Evolutionary conservation across 2,113 vertebrate genomes (phyloP).

Genomic region (Gila orcuttii): DNA sequence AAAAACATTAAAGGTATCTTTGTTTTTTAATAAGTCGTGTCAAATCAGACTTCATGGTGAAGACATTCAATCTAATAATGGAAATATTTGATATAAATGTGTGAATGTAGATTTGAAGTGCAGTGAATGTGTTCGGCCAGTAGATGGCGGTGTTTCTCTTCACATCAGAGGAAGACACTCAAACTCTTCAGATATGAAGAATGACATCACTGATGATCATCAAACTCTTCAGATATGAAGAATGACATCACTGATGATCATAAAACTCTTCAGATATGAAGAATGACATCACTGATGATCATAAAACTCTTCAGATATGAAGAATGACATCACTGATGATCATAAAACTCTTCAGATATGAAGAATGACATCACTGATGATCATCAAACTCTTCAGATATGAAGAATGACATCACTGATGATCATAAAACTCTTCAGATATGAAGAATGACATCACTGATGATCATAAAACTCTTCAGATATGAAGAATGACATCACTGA

Average conservation of each 20-base stretch:
- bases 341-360: neutral
- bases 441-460: conserved; percentile 20
- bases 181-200: neutral
- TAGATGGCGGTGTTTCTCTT: conserved; percentile 74
- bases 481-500: conserved; percentile 11
- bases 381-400: neutral
- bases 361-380: conserved; percentile 28
- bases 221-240: neutral
- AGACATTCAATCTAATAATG: too few species aligned
- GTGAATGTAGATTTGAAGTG: neutral
- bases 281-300: conserved; percentile 36
- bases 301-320: neutral
- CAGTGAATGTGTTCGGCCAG: conserved; percentile 53
- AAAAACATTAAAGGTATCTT: too few species aligned
- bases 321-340: conserved; percentile 33
- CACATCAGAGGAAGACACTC: conserved; percentile 20
- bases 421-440: conserved; percentile 4
- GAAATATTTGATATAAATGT: neutral
- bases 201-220: conserved; percentile 38
- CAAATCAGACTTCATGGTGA: too few species aligned
- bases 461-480: conserved; percentile 1
- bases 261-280: neutral
- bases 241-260: conserved; percentile 39
- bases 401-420: conserved; percentile 25
- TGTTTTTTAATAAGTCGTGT: too few species aligned